phyloP scores from a whole-genome alignment of 2,888 invertebrate species.

The Chymomyza procnemis region DNA sequence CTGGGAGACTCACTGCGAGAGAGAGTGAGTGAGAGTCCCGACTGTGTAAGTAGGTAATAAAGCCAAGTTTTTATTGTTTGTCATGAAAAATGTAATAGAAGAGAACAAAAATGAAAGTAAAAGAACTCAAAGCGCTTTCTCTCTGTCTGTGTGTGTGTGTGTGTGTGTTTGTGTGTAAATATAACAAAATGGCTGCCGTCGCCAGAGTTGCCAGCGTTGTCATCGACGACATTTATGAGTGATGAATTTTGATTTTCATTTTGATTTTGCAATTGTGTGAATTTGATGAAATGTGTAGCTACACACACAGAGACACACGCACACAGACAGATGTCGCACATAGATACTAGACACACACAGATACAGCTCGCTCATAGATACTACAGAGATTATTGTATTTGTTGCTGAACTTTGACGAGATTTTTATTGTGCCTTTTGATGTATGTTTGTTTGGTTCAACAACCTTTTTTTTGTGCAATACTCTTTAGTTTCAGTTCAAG shows the following conservation, averaged over 20 bases:
- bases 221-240: conserved; percentile 56
- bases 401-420: neutral
- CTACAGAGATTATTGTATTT: neutral
- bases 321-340: neutral
- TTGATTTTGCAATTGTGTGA: conserved; percentile 44
- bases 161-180: neutral
- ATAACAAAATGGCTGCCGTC: conserved; percentile 1
- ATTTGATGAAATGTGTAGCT: conserved; percentile 48
- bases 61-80: conserved; percentile 60
- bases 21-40: neutral
- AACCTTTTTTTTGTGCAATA: conserved; percentile 3
- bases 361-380: too few species aligned
- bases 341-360: too few species aligned
- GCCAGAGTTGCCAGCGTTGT: conserved; percentile 37
- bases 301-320: neutral
- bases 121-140: conserved; percentile 58
- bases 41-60: conserved; percentile 60
- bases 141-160: neutral
- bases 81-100: conserved; percentile 64
- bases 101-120: conserved; percentile 38
- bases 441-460: neutral
- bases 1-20: conserved; percentile 10
- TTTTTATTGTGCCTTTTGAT: neutral
- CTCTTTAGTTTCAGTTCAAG: neutral
- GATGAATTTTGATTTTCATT: conserved; percentile 61